Percentiles rank a stretch among this genome's conserved stretches.
Evolutionary conservation across 2,797 vertebrate species (phyloP).

Genomic region (Molossus molossus): DNA sequence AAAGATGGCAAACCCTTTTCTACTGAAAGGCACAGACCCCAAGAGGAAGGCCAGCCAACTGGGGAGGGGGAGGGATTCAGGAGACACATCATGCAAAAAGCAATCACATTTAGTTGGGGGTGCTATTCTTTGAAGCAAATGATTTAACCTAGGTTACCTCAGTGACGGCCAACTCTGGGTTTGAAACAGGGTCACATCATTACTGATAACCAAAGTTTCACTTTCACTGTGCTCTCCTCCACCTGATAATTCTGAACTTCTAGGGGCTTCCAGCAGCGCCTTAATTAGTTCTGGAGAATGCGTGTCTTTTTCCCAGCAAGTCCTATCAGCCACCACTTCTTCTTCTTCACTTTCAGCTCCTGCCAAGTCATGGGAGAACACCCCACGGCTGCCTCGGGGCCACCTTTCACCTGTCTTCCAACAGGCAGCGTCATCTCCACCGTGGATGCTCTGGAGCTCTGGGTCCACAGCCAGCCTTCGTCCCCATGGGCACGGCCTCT

Average conservation of each 20-base stretch:
- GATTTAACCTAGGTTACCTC: not conserved
- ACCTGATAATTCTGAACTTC: not conserved
- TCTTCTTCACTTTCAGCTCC: not conserved
- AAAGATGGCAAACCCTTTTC: conserved; percentile 4
- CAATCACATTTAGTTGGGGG: not conserved
- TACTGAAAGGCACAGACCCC: not conserved
- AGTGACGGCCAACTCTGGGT: not conserved
- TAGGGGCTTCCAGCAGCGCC: not conserved
- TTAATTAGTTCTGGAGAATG: conserved; percentile 32
- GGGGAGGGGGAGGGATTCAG: too few relatives aligned
- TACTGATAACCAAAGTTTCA: not conserved
- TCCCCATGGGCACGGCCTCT: not conserved
- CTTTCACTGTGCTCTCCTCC: not conserved
- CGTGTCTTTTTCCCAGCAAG: not conserved
- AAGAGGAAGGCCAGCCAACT: not conserved
- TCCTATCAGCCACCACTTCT: not conserved
- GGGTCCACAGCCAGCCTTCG: not conserved
- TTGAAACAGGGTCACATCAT: not conserved
- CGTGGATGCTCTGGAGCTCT: not conserved
- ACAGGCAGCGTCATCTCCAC: not conserved
- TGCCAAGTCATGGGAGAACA: not conserved
- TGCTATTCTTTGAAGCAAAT: not conserved
- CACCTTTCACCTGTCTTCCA: not conserved
- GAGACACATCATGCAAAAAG: not conserved
- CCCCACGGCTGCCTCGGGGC: not conserved